phyloP scores from a whole-genome alignment of 2,888 invertebrate genomes.

The Amiota mariae region DNA sequence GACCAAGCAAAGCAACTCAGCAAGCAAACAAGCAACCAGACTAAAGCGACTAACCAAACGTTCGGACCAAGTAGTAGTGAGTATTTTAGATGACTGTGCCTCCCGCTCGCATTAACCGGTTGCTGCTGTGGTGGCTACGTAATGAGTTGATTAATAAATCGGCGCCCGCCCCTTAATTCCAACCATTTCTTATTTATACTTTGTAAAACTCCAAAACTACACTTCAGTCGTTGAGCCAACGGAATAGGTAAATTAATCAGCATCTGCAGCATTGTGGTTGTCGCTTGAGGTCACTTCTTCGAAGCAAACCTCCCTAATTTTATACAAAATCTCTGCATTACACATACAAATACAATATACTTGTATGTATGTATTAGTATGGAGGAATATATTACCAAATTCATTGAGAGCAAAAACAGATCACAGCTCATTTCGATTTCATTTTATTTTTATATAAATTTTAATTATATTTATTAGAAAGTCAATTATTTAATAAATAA shows the following conservation, averaged over 20 bases:
- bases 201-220: no score
- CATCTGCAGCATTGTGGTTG: conserved; percentile 9
- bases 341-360: no score
- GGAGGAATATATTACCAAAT: no score
- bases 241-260: conserved; percentile 7
- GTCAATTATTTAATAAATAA: no score
- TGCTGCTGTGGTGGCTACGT: background rate
- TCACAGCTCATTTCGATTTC: no score
- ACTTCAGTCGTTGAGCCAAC: no score
- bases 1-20: background rate
- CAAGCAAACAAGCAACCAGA: background rate
- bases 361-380: no score
- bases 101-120: background rate
- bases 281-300: background rate
- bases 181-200: background rate
- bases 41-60: background rate
- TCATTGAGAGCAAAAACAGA: no score
- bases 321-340: no score
- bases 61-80: no score
- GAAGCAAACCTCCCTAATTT: background rate
- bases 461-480: no score
- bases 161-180: background rate
- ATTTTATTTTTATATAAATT: no score
- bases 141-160: conserved; percentile 19
- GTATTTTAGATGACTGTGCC: background rate